Evolutionary conservation across 2,797 vertebrate genomes (phyloP), one percentile per base, ranked within the genome.

Genomic region (Picus viridis): DNA sequence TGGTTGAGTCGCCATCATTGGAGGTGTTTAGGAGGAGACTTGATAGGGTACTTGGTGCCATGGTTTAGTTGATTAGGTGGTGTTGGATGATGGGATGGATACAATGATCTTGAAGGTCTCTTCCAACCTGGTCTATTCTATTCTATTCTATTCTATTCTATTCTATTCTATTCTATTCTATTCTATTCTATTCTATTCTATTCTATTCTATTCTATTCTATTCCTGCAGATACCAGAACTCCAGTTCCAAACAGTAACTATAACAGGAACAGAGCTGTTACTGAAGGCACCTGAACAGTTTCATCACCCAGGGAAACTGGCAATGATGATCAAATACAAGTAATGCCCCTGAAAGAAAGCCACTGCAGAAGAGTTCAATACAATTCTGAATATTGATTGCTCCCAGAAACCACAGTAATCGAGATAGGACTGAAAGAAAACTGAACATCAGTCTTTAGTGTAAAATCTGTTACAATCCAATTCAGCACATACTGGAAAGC

Each of bases 391-490:
- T 89, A 93, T 86, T 71, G 92, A 96, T 92, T 92, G 67, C 41
- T 84, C 82, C 54, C 91, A 92, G 85, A 95, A 93, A 82, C 64
- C 85, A 89, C 43, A 94, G 77, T 74, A 73, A 94, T 83, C 49
- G 54, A 81, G 70, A 93, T 2, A 88, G 74, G 79, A 82, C 87
- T 1, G 4, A 82, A 92, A 83, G 78, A 89, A 92, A 93, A 82
- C 8, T 18, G 76, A 30, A 68, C 77, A 89, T 89, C 65, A 73
- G 79, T 86, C 80, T 92, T 93, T 89, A 94, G 73, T 79, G 92
- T 92, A 94, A 94, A 95, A 94, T 96, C 94, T 92, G 87, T 89
- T 86, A 91, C 71, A 93, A 92, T 93, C 68, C 77, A 95, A 92
- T 93, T 93, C 94, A 89, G 76, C 2, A 7, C 39, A 77, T 58